These are phyloP conservation scores for Agriopis leucophaearia DNA, from an alignment of 2,888 invertebrate genomes.

Conservation along the genomic window DNA sequence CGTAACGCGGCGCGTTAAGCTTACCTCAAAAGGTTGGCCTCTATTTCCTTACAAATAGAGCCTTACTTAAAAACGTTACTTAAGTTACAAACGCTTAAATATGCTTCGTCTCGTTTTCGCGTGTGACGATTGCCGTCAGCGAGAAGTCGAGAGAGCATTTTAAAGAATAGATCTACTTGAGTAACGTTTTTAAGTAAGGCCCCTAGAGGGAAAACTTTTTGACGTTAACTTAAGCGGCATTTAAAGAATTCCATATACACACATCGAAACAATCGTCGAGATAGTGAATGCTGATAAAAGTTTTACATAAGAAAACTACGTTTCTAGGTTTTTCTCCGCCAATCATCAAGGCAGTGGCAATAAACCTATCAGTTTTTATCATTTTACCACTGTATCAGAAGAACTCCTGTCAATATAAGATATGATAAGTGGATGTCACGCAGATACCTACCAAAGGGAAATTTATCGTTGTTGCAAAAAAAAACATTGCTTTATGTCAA, in stretches of 20 bases:
- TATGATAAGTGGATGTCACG: conserved; percentile 11
- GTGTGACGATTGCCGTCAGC: too few species aligned
- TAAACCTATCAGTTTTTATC: conserved; percentile 25
- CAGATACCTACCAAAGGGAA: not conserved
- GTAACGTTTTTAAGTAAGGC: too few species aligned
- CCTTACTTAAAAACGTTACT: too few species aligned
- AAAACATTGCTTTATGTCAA: not conserved
- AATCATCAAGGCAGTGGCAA: conserved; percentile 26
- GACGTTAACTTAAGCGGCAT: too few species aligned
- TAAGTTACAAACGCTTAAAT: too few species aligned
- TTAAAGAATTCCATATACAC: not conserved
- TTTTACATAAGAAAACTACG: conserved; percentile 8
- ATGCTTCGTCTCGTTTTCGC: too few species aligned
- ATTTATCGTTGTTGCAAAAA: conserved; percentile 8
- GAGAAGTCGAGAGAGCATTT: too few species aligned
- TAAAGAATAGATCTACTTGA: too few species aligned
- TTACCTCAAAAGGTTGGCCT: too few species aligned
- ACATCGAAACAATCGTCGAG: not conserved
- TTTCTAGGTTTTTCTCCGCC: conserved; percentile 25
- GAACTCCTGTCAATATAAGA: conserved; percentile 22
- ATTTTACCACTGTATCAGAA: conserved; percentile 9
- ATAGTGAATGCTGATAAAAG: not conserved
- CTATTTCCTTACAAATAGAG: too few species aligned
- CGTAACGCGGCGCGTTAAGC: too few species aligned
- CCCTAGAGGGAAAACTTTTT: too few species aligned